Conservation (phyloP, 2,797 vertebrate species). For the Poliocrania exsul region DNA sequence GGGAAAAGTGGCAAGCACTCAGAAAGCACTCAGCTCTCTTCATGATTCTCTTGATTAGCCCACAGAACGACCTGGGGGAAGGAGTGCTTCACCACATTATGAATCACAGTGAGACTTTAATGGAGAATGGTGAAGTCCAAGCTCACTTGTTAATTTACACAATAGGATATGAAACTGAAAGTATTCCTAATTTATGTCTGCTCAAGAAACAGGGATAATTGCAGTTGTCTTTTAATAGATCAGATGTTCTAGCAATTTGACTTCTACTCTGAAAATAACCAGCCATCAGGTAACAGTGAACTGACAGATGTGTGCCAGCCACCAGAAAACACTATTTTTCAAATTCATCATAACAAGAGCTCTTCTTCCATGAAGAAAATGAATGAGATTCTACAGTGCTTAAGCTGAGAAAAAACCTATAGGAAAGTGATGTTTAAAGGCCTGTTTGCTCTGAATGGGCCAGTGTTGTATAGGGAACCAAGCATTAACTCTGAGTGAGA, state of each 20-base stretch:
- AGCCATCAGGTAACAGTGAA: background rate
- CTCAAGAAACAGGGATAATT: background rate
- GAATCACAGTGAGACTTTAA: conserved; percentile 30
- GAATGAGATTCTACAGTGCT: background rate
- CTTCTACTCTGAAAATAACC: background rate
- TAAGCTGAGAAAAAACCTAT: background rate
- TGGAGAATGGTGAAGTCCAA: background rate
- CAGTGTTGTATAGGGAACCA: background rate
- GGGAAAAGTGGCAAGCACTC: background rate
- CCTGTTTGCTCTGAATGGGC: background rate
- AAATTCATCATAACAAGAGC: background rate
- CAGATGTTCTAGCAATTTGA: background rate
- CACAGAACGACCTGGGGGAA: background rate
- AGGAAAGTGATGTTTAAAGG: background rate
- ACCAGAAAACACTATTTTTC: background rate
- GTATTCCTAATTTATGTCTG: background rate
- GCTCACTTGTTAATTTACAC: conserved; percentile 33
- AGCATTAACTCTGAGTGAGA: background rate
- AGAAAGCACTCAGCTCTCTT: background rate
- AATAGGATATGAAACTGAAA: background rate
- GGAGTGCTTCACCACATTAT: background rate
- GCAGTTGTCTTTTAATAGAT: background rate
- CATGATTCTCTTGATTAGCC: background rate
- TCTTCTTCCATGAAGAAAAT: background rate
- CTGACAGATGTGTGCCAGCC: background rate